Evolutionary conservation across 2,113 vertebrate species (phyloP), one percentile per base, ranked within the genome.

Genomic region (Trogon melanurus): DNA sequence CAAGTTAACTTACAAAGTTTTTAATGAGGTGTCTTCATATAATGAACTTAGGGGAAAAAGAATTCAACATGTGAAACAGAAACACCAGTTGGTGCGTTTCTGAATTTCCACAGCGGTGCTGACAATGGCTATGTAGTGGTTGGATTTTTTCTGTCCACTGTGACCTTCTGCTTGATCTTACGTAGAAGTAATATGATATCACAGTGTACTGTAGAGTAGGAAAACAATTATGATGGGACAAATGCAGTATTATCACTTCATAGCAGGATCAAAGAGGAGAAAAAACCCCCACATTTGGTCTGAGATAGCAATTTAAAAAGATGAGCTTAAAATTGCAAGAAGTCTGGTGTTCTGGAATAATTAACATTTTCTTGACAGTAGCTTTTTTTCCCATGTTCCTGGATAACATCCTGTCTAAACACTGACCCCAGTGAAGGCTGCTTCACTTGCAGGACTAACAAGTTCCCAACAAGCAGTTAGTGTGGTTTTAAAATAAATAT

Each of bases 81-180:
- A 88, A 57, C 20, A 19, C 22, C 45, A 16, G 53, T 5, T 4
- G 13, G 38, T 12, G 13, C 26, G 22, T 75, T 88, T 79, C 65
- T 67, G 22, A 60, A 50, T 61, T 87, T 67, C 73, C 61, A n/a
- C n/a, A 26, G 57, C 15, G 26, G 26, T 21, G n/a, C 74, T 93
- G 54, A 62, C 51, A 45, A 18, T 23, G 29, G n/a, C 74, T 54
- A 3, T 4, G 25, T 20, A 22, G 61, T 71, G 48, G 17, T 1
- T 65, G 50, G 61, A 25, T 34, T 38, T 69, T 36, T 64, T 74
- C 85, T 56, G 54, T 82, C 58, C 54, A 12, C 30, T 82, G 72
- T 79, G 79, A 91, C 83, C 57, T 66, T 65, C 73, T 76, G 64
- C 62, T 89, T 66, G 58, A 57, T 71, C 73, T 79, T 20, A 48